Conservation (phyloP, 2,113 vertebrate genomes). For the Pluvialis apricaria region DNA sequence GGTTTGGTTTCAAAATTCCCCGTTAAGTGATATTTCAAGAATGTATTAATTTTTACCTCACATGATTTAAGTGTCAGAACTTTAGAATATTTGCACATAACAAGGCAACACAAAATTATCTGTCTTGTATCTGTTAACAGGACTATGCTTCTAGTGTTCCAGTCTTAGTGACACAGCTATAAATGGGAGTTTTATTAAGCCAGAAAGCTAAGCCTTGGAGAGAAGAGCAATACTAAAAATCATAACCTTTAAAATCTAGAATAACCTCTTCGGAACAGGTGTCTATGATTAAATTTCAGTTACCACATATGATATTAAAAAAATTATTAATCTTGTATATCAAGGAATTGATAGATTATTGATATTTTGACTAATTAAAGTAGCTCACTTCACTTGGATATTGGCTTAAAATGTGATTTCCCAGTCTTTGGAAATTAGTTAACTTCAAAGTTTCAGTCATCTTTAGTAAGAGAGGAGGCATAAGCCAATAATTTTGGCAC, state of each 20-base stretch:
- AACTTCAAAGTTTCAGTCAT: background rate
- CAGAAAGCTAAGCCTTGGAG: background rate
- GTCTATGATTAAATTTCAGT: background rate
- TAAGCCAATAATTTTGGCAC: background rate
- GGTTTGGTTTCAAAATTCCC: background rate
- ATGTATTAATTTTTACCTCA: background rate
- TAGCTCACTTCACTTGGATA: background rate
- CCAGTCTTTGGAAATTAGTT: background rate
- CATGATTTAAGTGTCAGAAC: background rate
- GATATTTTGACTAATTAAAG: background rate
- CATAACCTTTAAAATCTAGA: background rate
- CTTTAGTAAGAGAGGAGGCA: background rate
- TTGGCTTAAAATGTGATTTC: background rate
- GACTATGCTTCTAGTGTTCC: background rate
- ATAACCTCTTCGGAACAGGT: background rate
- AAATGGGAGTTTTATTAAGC: background rate
- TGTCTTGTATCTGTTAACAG: background rate
- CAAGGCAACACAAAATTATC: background rate
- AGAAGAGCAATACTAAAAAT: background rate
- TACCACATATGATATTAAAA: background rate
- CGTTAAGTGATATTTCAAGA: background rate
- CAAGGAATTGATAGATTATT: background rate
- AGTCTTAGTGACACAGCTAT: background rate
- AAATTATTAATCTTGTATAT: background rate
- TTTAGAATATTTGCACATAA: background rate